Conservation (phyloP, 2,888 invertebrate genomes). For the Trilocha varians region DNA sequence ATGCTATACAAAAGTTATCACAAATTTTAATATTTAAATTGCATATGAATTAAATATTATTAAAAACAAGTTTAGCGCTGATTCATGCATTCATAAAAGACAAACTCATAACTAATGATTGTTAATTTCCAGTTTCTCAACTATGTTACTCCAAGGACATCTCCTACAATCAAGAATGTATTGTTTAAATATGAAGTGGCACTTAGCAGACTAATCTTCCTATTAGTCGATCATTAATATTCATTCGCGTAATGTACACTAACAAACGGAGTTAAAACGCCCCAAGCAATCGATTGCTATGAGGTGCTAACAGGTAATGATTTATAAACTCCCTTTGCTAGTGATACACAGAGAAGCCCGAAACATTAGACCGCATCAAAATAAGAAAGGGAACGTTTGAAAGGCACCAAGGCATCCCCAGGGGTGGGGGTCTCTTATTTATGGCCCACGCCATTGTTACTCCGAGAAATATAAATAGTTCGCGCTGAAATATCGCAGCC, state of each 20-base stretch:
- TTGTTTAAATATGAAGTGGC: no score
- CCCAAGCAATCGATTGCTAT: no score
- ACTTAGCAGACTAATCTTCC: no score
- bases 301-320: conserved; percentile 55
- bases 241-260: no score
- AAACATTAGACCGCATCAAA: conserved; percentile 63
- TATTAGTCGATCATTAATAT: no score
- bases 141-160: no score
- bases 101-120: no score
- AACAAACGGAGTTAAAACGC: no score
- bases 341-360: conserved; percentile 49
- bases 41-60: neutral
- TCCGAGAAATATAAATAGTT: conserved; percentile 69
- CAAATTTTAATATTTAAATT: neutral
- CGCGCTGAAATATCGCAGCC: conserved; percentile 60
- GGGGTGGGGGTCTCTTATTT: conserved; percentile 61
- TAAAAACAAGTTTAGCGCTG: no score
- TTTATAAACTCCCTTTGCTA: conserved; percentile 52
- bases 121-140: no score
- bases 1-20: neutral
- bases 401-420: conserved; percentile 64
- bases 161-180: no score
- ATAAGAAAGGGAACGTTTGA: conserved; percentile 69
- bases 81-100: no score
- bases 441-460: conserved; percentile 62